Base-by-base conservation (phyloP, 2,797 vertebrate species). In the Paratrypauchen microcephalus region DNA sequence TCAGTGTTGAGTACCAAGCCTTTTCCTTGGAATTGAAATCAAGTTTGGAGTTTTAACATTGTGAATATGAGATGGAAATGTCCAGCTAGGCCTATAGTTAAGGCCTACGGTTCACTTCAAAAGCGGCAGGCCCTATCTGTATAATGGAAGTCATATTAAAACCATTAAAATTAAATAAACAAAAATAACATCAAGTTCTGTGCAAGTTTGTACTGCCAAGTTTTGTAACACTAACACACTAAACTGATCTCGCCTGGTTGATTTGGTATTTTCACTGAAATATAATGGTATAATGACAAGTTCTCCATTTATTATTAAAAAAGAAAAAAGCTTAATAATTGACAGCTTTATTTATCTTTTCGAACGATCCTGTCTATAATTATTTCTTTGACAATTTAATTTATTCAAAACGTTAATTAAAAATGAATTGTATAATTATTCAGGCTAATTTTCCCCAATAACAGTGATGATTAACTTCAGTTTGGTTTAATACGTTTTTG, bases 51-150 rank as follows among this genome's bases (percentile, higher is more conserved):
- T 55, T 55, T 55, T 55, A 11, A 9, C 3, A 6, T 6, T n/a
- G 48, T 50, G 48, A 16, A 21, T 21, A 52, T 11, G 19, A 2
- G 8, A 52, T 52, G n/a, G 19, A 52, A 66, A 57, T 65, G 39
- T 41, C 2, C 12, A 39, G 36, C 36, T 45, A 24, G 23, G 19
- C 24, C 39, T 16, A 54, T 13, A 12, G 76, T 30, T 58, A 71
- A 28, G 62, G 48, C 21, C 32, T 28, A 26, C 12, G 47, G 69
- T 3, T 18, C 30, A 47, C 47, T 32, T 72, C 32, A 72, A 52
- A 12, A 13, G 30, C 26, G 23, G 4, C 13, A 56, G 54, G 54
- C 23, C 56, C 13, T 16, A 3, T 57, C 12, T 6, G 26, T 23
- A 24, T 23, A 65, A 45, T 3, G 2, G 5, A 16, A 63, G 13